Conservation (phyloP, 2,113 vertebrate genomes). For the Entosphenus tridentatus region DNA sequence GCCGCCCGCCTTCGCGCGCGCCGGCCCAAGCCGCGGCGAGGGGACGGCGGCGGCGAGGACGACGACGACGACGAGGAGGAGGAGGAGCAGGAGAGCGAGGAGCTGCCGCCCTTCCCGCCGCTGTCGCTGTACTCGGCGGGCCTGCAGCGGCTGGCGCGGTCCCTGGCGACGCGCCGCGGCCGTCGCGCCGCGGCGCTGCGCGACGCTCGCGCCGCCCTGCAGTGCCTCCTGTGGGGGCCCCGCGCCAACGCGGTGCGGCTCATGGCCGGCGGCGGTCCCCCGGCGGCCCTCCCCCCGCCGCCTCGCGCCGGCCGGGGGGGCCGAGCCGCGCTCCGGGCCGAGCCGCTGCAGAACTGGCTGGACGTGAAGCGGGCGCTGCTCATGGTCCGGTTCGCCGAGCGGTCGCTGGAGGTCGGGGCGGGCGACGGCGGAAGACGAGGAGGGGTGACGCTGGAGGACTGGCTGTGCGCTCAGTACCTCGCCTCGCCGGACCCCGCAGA, state of each 20-base stretch:
- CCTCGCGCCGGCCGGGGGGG: conserved; percentile 13
- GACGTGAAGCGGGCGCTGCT: conserved; percentile 27
- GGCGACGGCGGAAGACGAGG: conserved; percentile 8
- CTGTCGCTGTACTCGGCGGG: conserved; percentile 17
- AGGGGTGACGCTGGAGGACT: conserved; percentile 25
- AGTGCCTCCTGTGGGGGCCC: conserved; percentile 48
- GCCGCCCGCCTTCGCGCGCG: too few relatives aligned
- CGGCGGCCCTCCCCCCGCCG: conserved; percentile 6
- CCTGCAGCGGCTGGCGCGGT: conserved; percentile 19
- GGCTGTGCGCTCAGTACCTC: conserved; percentile 36
- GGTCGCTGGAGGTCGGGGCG: not conserved
- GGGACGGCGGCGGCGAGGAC: not conserved
- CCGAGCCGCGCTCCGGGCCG: conserved; percentile 8
- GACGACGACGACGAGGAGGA: not conserved
- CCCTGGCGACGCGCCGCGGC: conserved; percentile 19
- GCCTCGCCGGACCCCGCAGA: conserved; percentile 17
- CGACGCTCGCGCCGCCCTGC: conserved; percentile 20
- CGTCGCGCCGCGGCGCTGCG: conserved; percentile 12
- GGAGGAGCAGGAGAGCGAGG: not conserved
- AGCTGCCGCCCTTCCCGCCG: conserved; percentile 12
- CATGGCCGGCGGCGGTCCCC: conserved; percentile 11
- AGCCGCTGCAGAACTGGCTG: conserved; percentile 20
- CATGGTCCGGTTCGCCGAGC: conserved; percentile 32
- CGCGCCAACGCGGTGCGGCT: conserved; percentile 10
- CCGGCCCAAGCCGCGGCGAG: too few relatives aligned